Percentiles rank a stretch among this genome's conserved stretches.
phyloP scores from a whole-genome alignment of 2,888 invertebrate species.

The Drosophila rellima region DNA sequence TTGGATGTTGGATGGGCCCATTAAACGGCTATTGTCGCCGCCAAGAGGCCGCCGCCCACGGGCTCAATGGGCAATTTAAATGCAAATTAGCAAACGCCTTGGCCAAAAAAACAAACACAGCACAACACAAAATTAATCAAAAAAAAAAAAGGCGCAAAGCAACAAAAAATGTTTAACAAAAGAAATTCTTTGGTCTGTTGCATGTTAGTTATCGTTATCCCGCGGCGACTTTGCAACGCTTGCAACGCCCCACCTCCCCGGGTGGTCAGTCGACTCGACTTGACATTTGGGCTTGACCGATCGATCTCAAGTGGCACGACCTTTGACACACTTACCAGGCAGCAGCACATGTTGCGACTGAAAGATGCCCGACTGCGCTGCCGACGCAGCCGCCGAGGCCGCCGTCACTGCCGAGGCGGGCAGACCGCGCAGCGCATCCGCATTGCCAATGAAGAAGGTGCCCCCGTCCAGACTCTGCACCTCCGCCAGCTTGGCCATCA shows the following conservation, averaged over 20 bases:
- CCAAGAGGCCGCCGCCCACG: slow-evolving; percentile 58
- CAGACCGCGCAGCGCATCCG: slow-evolving; percentile 83
- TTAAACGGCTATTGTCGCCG: slow-evolving; percentile 73
- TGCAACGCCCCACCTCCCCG: slow-evolving; percentile 3
- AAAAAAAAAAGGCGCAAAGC: not conserved
- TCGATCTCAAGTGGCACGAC: slow-evolving; percentile 21
- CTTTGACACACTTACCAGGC: slow-evolving; percentile 81
- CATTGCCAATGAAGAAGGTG: slow-evolving; percentile 86
- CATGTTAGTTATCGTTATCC: slow-evolving; percentile 10
- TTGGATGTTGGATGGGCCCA: slow-evolving; percentile 44
- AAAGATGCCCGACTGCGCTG: slow-evolving; percentile 74
- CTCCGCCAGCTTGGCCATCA: slow-evolving; percentile 86
- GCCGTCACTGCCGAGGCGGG: slow-evolving; percentile 71
- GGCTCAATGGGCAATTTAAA: slow-evolving; percentile 63
- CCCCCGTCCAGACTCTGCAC: slow-evolving; percentile 85
- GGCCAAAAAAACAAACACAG: slow-evolving; percentile 37
- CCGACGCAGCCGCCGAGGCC: slow-evolving; percentile 47
- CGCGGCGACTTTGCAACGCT: slow-evolving; percentile 2
- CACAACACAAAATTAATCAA: slow-evolving; percentile 5
- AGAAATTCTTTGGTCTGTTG: slow-evolving; percentile 22
- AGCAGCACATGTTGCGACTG: slow-evolving; percentile 85
- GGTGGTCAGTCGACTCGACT: slow-evolving; percentile 1
- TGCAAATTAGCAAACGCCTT: slow-evolving; percentile 71
- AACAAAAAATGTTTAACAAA: slow-evolving; percentile 9
- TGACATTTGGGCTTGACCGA: slow-evolving; percentile 5